A percentile compares a stretch with the other conserved stretches of the same genome.
Evolutionary conservation across 1,140 invertebrate genomes (phyloP).

Genomic region (Magallana angulata): DNA sequence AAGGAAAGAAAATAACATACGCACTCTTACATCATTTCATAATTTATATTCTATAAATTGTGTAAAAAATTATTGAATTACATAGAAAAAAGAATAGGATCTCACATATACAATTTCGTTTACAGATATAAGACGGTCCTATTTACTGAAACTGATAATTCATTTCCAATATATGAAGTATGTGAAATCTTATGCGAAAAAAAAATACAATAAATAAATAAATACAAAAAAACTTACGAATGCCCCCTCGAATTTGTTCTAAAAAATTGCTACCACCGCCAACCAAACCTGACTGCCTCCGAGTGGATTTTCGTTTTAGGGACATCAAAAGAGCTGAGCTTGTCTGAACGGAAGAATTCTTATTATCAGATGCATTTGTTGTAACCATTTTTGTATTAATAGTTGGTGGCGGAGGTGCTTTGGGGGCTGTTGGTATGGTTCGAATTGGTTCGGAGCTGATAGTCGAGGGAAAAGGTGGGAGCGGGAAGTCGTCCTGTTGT

Average conservation of each 20-base stretch:
- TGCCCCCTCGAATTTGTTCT: conserved; percentile 95
- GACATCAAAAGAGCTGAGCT: conserved; percentile 61
- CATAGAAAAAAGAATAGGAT: too few relatives aligned
- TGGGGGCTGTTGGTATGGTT: conserved; percentile 78
- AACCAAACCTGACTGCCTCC: conserved; percentile 47
- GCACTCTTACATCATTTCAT: too few relatives aligned
- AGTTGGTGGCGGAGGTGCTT: conserved; percentile 73
- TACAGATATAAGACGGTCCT: too few relatives aligned
- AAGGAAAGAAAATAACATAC: too few relatives aligned
- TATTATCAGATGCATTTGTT: conserved; percentile 48
- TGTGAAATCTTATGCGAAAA: too few relatives aligned
- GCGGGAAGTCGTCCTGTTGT: conserved; percentile 81
- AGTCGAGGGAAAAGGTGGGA: conserved; percentile 80
- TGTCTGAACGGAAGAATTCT: conserved; percentile 63
- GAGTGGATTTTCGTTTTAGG: conserved; percentile 78
- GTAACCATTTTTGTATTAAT: conserved; percentile 72
- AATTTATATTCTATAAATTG: too few relatives aligned
- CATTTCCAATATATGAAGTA: too few relatives aligned
- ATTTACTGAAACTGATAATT: too few relatives aligned
- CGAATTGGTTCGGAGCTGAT: conserved; percentile 74
- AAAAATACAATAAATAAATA: too few relatives aligned
- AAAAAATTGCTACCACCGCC: conserved; percentile 93
- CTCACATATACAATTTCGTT: too few relatives aligned
- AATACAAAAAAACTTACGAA: conserved; percentile 64
- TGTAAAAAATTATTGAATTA: too few relatives aligned